Evolutionary conservation across 2,113 vertebrate species (phyloP).

Genomic region (Pelobates fuscus): DNA sequence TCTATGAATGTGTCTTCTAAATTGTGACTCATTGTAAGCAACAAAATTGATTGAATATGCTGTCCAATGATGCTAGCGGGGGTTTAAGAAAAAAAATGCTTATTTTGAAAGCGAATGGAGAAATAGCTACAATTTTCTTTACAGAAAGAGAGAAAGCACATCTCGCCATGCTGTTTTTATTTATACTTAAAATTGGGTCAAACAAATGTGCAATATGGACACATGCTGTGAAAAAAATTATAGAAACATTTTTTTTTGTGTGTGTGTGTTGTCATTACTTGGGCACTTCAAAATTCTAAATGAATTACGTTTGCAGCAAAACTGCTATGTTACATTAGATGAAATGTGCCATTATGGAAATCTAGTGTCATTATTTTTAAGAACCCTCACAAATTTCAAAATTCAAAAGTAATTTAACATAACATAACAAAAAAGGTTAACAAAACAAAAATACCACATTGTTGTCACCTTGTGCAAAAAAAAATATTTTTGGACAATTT

Average conservation of each 20-base stretch:
- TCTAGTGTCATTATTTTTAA: neutral
- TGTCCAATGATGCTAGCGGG: slow-evolving; percentile 41
- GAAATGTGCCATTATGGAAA: neutral
- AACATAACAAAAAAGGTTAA: no score
- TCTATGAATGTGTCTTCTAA: slow-evolving; percentile 18
- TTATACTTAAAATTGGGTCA: slow-evolving; percentile 47
- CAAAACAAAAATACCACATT: no score
- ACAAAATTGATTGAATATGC: slow-evolving; percentile 23
- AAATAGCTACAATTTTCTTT: slow-evolving; percentile 31
- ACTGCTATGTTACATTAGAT: neutral
- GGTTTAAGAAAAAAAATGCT: slow-evolving; percentile 15
- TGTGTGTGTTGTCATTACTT: neutral
- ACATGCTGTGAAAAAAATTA: neutral
- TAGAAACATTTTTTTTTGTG: neutral
- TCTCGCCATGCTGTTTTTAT: neutral
- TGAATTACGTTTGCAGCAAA: neutral
- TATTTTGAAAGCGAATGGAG: slow-evolving; percentile 20
- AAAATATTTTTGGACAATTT: no score
- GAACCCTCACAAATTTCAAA: no score
- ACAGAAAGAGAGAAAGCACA: slow-evolving; percentile 11
- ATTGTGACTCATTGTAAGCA: slow-evolving; percentile 7
- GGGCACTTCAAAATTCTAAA: neutral
- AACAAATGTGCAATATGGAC: slow-evolving; percentile 7
- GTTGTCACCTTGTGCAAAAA: no score
- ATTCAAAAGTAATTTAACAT: no score